Evolutionary conservation across 2,797 vertebrate genomes (phyloP), one percentile per base, ranked within the genome.

Genomic region (Hybognathus amarus): DNA sequence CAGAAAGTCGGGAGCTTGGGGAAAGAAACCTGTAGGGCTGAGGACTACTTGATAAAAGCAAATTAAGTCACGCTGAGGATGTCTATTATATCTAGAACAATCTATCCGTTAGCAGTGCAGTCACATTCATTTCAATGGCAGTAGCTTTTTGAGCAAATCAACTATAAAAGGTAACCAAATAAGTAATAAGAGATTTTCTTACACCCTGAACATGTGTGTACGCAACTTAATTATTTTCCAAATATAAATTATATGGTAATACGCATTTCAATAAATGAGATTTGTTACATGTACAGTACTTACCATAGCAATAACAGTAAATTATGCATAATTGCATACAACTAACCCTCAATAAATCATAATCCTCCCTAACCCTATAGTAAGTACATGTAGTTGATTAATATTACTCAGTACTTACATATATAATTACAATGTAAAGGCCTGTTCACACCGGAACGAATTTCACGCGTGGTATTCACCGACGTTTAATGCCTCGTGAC

Each of bases 1-100:
- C 67, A 71, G 15, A 61, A 61, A 2, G 38, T n/a, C 79, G n/a
- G 36, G 38, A 24, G 54, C 15, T 80, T 63, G 54, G 54, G 68
- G n/a, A 71, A 33, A 18, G 38, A 80, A 80, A 54, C 42, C 50
- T 56, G 15, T 27, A 15, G 20, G n/a, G n/a, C 6, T 22, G 18
- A n/a, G 18, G 27, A 45, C 67, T 36, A 61, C 52, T 67, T 20
- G 12, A 70, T 80, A 22, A 20, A 80, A 56, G 22, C 30, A 70
- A 69, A 59, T 40, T 18, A 54, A 54, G 50, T 30, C n/a, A 59
- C 6, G 12, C 64, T 17, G 9, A 63, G 24, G 38, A 30, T 1
- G 75, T 63, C 12, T 79, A 38, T 52, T 36, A 79, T 52, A 67
- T 13, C 12, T 24, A 6, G 33, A 56, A 38, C 38, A 33, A 56